Base-by-base conservation (phyloP, 2,797 vertebrate species). In the Peromyscus eremicus region DNA sequence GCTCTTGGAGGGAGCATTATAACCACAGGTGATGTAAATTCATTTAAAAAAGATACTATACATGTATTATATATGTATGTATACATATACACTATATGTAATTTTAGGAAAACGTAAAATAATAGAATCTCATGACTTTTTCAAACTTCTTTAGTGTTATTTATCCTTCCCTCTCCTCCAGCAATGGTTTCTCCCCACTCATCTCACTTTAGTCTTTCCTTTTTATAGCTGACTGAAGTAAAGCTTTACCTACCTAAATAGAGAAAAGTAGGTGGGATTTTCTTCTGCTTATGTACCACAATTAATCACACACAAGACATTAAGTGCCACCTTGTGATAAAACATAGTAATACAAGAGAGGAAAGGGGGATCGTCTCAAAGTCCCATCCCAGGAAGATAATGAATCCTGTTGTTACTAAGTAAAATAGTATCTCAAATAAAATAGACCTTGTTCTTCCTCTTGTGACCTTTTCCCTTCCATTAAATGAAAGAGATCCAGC, bases 291-390 rank as follows among this genome's bases (percentile, higher is more conserved):
- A 13, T 11, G 4, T 1, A 10, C 29, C 27, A 80, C 6, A 16
- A 1, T 1, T 43, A 71, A 66, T 55, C 60, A 85, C 82, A 12
- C 87, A 82, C 49, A 66, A 66, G 94, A 34, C 94, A 75, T 88
- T 95, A 76, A 97, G 93, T 85, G 98, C 98, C 98, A 98, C 81
- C 98, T 98, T 81, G 98, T 98, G 98, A 98, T 89, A 6, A 93
- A 80, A 66, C 11, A 0, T 34, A 85, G 97, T 55, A 98, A 96
- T n/a, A 25, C 96, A 96, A 62, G 68, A 70, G 37, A 71, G 19
- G 27, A 64, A 71, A 75, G 32, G 4, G n/a, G 5, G 43, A 92
- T 10, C 37, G 19, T 49, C 55, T 32, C 60, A 14, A 80, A 77
- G 92, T 29, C 10, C 29, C 52, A 32, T 71, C 83, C 71, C 88